Percentiles rank a stretch among this genome's conserved stretches.
Conservation (phyloP, 2,797 vertebrate species). For the Anguilla megastoma region DNA sequence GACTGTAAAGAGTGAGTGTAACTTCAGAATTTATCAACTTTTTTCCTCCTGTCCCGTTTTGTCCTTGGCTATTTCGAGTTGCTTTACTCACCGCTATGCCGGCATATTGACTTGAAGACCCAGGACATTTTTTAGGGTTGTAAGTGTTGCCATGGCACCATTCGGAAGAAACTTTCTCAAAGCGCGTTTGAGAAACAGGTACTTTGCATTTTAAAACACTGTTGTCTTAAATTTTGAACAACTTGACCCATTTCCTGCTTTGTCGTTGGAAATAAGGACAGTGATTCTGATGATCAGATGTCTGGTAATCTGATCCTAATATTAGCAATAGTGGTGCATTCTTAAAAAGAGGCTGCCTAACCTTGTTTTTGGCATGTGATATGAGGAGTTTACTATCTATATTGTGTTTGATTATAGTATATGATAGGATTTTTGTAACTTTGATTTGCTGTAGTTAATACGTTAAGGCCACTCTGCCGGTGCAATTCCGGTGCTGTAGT, state of each 20-base stretch:
- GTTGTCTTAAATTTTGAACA: neutral
- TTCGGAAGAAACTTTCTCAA: conserved; percentile 91
- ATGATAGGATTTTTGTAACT: neutral
- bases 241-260: neutral
- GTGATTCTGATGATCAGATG: neutral
- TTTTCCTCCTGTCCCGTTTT: neutral
- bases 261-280: neutral
- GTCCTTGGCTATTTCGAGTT: conserved; percentile 1
- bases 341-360: neutral
- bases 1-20: conserved; percentile 26
- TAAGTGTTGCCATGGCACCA: conserved; percentile 80
- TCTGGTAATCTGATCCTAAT: neutral
- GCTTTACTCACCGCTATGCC: conserved; percentile 45
- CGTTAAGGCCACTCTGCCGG: neutral
- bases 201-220: conserved; percentile 47
- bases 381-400: neutral
- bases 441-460: neutral
- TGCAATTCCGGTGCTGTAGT: neutral
- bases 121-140: conserved; percentile 19
- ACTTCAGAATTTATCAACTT: conserved; percentile 40
- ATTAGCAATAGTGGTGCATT: neutral
- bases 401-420: neutral
- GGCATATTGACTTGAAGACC: conserved; percentile 37
- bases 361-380: neutral
- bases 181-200: conserved; percentile 90